Percentiles rank a stretch among this genome's conserved stretches.
phyloP scores from a whole-genome alignment of 30 jellyfish, hydroid and myxozoan species.

The Aurelia sp. region DNA sequence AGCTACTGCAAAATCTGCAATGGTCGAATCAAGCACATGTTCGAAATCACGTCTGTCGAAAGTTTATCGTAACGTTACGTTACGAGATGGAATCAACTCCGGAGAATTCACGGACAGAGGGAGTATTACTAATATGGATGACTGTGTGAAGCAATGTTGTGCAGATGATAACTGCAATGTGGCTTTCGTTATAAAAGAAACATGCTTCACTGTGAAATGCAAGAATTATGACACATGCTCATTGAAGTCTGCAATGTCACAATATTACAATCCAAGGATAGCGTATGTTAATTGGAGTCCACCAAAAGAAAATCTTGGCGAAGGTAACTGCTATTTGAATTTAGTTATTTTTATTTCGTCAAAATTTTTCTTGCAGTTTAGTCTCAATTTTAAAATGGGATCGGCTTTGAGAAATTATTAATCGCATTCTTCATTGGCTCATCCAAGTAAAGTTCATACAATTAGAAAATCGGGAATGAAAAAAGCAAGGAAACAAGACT shows the following conservation, averaged over 20 bases:
- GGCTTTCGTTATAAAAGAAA: constrained; percentile 93
- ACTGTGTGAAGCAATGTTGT: constrained; percentile 89
- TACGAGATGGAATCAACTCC: constrained; percentile 90
- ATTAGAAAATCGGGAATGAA: too few species aligned
- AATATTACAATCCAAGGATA: constrained; percentile 84
- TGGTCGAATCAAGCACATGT: constrained; percentile 64
- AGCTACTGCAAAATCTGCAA: constrained; percentile 62
- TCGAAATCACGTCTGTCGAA: constrained; percentile 77
- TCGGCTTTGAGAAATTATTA: too few species aligned
- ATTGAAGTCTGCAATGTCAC: constrained; percentile 89
- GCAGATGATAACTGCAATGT: constrained; percentile 91
- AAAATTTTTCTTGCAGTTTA: too few species aligned
- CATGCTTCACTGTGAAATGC: constrained; percentile 97
- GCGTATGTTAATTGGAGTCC: constrained; percentile 97
- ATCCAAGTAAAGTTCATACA: too few species aligned
- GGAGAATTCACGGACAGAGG: constrained; percentile 98
- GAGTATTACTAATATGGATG: constrained; percentile 78
- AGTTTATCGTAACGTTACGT: constrained; percentile 84
- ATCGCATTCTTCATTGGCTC: too few species aligned
- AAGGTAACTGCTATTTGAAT: constrained; percentile 11
- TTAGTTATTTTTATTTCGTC: too few species aligned
- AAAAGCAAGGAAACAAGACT: too few species aligned
- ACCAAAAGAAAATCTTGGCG: constrained; percentile 92
- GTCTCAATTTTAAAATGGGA: too few species aligned
- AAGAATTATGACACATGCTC: constrained; percentile 85